Evolutionary conservation across 92 coral and sea anemone genomes (phyloP).

Genomic region (Epizoanthus rinbou): DNA sequence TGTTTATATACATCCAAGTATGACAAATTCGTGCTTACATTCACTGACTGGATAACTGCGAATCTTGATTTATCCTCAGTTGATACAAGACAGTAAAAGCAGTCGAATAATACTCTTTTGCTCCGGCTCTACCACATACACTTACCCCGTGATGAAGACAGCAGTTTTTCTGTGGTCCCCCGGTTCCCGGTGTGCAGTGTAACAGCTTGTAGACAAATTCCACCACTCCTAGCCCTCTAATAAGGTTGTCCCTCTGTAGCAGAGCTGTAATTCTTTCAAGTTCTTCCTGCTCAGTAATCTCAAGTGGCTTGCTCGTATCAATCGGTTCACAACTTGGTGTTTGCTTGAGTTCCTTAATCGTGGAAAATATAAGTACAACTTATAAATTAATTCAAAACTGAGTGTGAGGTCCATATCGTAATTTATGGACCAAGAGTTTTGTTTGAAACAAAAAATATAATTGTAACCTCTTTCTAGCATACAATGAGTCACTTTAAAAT

Average conservation of each 20-base stretch:
- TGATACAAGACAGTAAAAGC: no score
- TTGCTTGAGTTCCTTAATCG: conserved; percentile 48
- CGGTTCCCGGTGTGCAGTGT: conserved; percentile 98
- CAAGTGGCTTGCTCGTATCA: conserved; percentile 80
- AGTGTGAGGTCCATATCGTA: neutral
- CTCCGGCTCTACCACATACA: neutral
- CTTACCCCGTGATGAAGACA: conserved; percentile 86
- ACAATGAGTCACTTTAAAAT: no score
- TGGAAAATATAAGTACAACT: neutral
- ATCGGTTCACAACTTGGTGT: conserved; percentile 12
- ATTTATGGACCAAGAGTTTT: no score
- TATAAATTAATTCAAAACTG: neutral
- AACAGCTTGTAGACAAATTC: conserved; percentile 91
- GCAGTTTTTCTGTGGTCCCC: conserved; percentile 97
- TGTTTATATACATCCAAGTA: no score
- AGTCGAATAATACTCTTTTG: neutral
- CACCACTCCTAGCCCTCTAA: conserved; percentile 94
- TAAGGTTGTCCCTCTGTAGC: conserved; percentile 90
- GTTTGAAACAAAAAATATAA: no score
- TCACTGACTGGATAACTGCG: no score
- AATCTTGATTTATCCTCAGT: no score
- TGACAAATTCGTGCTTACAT: no score
- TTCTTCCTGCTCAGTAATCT: conserved; percentile 93
- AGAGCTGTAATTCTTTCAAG: conserved; percentile 88
- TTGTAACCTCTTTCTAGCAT: no score